These are phyloP conservation scores for Drosophila azteca DNA, from an alignment of 1,140 invertebrate species.

Conservation along the genomic window DNA sequence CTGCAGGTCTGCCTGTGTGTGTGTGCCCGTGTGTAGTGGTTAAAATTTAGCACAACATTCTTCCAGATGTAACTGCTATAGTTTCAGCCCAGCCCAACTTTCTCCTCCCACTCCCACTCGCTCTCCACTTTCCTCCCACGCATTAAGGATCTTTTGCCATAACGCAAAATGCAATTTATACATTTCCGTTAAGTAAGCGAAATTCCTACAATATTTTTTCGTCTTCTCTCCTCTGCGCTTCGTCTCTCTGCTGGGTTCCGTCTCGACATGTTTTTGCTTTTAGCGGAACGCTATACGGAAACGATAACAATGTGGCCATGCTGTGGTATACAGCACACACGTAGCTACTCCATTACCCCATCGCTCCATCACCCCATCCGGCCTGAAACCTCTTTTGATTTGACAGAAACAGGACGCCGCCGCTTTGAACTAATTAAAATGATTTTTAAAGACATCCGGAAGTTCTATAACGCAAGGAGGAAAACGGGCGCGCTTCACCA, in stretches of 20 bases:
- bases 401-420: constrained; percentile 8
- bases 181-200: constrained; percentile 77
- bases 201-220: constrained; percentile 60
- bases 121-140: constrained; percentile 10
- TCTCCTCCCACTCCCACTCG: neutral
- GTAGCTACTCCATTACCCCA: neutral
- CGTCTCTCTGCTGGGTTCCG: constrained; percentile 8
- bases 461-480: constrained; percentile 44
- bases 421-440: constrained; percentile 68
- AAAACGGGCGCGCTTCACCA: too few species aligned
- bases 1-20: constrained; percentile 42
- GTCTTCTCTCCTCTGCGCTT: neutral
- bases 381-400: constrained; percentile 10
- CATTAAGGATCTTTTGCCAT: constrained; percentile 53
- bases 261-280: constrained; percentile 69
- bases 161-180: constrained; percentile 78
- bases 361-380: too few species aligned
- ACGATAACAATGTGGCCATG: constrained; percentile 48
- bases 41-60: constrained; percentile 76
- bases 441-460: constrained; percentile 42
- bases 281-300: constrained; percentile 45
- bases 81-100: constrained; percentile 34
- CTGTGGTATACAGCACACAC: constrained; percentile 4
- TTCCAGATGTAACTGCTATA: constrained; percentile 59
- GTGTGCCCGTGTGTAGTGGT: constrained; percentile 30